Evolutionary conservation across 2,888 invertebrate genomes (phyloP).

Genomic region (Reticulitermes lucifugus): DNA sequence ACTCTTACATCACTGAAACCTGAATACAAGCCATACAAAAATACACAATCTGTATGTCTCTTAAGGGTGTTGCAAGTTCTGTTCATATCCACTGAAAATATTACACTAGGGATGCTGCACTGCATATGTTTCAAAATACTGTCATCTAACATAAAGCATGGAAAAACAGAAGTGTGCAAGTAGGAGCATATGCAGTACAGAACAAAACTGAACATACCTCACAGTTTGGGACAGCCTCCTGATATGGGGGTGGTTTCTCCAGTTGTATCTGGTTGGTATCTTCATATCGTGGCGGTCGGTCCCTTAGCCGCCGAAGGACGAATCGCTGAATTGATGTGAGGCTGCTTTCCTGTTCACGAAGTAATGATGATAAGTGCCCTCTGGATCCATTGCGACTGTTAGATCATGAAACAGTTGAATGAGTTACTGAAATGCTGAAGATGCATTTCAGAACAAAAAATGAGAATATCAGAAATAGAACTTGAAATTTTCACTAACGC

Average conservation of each 20-base stretch:
- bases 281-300: conserved; percentile 60
- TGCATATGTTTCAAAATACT: background rate
- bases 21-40: background rate
- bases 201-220: background rate
- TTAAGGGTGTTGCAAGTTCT: background rate
- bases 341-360: conserved; percentile 49
- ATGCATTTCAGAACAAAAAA: no score
- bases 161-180: background rate
- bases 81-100: background rate
- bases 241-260: conserved; percentile 57
- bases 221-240: conserved; percentile 24
- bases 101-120: background rate
- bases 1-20: no score
- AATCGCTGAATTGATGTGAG: conserved; percentile 56
- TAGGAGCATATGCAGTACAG: background rate
- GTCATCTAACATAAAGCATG: background rate
- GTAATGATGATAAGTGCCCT: background rate
- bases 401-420: no score
- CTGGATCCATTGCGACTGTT: conserved; percentile 6
- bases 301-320: conserved; percentile 56
- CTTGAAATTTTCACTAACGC: no score
- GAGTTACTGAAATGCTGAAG: no score
- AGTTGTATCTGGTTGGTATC: conserved; percentile 55
- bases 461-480: no score
- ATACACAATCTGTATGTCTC: background rate